These are phyloP conservation scores for Gallinago media DNA, from an alignment of 2,113 vertebrate genomes.

Conservation along the genomic window DNA sequence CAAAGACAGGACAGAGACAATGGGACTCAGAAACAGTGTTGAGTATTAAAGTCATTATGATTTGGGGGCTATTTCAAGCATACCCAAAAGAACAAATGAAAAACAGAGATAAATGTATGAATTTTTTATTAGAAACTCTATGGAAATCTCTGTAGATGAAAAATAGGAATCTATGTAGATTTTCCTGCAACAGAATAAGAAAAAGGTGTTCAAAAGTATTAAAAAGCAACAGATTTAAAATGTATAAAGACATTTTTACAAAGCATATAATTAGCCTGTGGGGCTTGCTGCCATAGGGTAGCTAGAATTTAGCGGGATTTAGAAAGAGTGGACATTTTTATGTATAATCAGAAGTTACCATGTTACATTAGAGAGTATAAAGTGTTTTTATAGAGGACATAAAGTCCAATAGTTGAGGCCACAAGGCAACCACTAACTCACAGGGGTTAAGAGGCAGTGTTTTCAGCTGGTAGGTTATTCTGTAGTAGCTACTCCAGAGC, in stretches of 20 bases:
- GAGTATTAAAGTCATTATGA: neutral
- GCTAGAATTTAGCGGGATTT: neutral
- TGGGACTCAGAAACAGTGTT: neutral
- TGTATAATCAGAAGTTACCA: neutral
- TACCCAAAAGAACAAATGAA: neutral
- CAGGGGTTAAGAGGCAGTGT: neutral
- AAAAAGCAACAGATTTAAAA: neutral
- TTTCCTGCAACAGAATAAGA: neutral
- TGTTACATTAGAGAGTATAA: neutral
- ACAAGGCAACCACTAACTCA: neutral
- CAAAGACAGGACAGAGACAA: neutral
- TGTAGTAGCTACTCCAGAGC: accelerated
- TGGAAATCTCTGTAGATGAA: neutral
- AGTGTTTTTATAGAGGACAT: conserved; percentile 18
- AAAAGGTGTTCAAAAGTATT: neutral
- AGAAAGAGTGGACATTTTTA: conserved; percentile 3
- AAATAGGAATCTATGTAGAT: neutral
- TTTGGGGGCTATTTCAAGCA: neutral
- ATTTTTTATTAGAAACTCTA: neutral
- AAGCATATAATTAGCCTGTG: conserved; percentile 19
- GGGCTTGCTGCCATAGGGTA: neutral
- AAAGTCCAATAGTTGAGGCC: neutral
- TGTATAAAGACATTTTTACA: neutral
- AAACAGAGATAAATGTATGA: neutral
- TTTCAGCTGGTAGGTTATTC: neutral